Conservation (phyloP, 2,888 invertebrate genomes). For the Sinhomidia bicolor region DNA sequence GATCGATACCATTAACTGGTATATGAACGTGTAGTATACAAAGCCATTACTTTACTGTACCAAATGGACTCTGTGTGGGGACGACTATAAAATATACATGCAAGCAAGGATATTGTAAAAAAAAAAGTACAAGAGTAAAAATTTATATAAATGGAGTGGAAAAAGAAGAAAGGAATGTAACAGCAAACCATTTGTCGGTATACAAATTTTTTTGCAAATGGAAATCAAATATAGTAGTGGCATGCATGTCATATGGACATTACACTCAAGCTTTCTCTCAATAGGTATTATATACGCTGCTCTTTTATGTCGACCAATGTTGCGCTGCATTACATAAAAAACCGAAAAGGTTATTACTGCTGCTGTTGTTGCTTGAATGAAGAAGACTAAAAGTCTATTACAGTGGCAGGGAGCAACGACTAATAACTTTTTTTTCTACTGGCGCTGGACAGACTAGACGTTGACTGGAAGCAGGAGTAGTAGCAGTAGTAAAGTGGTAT, state of each 20-base stretch:
- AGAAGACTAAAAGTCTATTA: neutral
- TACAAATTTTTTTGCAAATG: too few relatives aligned
- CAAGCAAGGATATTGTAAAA: neutral
- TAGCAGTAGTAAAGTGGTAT: neutral
- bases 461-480: neutral
- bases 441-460: neutral
- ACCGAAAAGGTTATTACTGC: neutral
- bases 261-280: neutral
- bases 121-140: neutral
- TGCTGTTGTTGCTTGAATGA: neutral
- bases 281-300: too few relatives aligned
- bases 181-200: too few relatives aligned
- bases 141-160: too few relatives aligned
- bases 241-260: neutral
- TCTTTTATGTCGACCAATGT: neutral
- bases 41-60: too few relatives aligned
- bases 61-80: too few relatives aligned
- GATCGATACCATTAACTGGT: conserved; percentile 15
- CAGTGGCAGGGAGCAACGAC: neutral
- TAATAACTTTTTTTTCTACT: neutral
- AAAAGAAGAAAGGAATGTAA: too few relatives aligned
- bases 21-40: neutral
- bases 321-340: neutral
- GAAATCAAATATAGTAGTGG: neutral
- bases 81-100: too few relatives aligned